Evolutionary conservation across 2,113 vertebrate species (phyloP), one percentile per base, ranked within the genome.

Genomic region (Callipepla californica): DNA sequence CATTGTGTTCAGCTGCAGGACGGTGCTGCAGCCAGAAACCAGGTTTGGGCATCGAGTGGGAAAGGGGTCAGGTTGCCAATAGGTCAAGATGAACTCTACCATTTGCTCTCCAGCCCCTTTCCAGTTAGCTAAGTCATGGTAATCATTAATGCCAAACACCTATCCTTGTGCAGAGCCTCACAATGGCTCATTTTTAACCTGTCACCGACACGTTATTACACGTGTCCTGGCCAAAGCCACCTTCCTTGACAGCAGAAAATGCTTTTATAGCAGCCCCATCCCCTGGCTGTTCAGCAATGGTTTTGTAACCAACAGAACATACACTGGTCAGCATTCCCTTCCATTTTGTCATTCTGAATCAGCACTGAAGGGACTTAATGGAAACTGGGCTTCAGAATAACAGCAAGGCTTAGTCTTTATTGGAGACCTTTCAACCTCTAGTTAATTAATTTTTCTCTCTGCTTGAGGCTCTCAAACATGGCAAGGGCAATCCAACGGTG

Each of bases 181-280:
- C 93, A 92, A 93, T 91, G 83, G 80, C 93, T 91, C 74, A 91
- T 94, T 88, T 92, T 95, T 94, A 87, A 96, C 59, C 79, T 77
- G 87, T 87, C 72, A 77, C 75, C 13, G 1, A 36, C 73, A 78
- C 0, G 0, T 58, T 61, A 62, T 51, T 83, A n/a, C 26, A 1
- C 4, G 40, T 36, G 53, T 67, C 73, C 85, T 83, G 85, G 26
- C 78, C 94, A 90, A 65, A 94, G 65, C 57, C 72, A 78, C 94
- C 80, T 75, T 80, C 57, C 42, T 7, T 62, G 74, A 16, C 19
- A 23, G 45, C 18, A 4, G 62, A 62, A 69, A 89, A 76, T 17
- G 34, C 28, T 76, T 28, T 16, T 62, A 16, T 0, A 26, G 51
- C 75, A 21, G n/a, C 34, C 20, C 12, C 19, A 21, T 80, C 55